These are phyloP conservation scores for Lithobates pipiens DNA, from an alignment of 2,797 vertebrate genomes.

Conservation along the genomic window DNA sequence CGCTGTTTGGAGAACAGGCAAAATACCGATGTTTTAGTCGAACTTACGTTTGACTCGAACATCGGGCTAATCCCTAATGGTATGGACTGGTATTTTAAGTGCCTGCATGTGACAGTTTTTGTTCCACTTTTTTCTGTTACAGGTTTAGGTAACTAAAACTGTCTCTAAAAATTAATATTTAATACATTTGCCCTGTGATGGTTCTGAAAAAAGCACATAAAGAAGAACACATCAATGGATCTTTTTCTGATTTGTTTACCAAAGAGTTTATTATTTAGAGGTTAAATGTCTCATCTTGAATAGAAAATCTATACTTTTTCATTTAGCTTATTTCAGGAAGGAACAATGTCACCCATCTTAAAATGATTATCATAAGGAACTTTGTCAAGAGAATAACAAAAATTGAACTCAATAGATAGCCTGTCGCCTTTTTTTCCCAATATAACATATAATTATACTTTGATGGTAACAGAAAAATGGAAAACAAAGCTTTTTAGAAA, in stretches of 20 bases:
- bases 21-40: too few relatives aligned
- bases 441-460: slow-evolving; percentile 14
- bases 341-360: slow-evolving; percentile 10
- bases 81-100: too few relatives aligned
- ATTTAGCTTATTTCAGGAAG: slow-evolving; percentile 17
- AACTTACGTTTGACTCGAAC: too few relatives aligned
- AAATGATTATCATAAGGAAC: slow-evolving; percentile 25
- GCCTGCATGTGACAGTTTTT: too few relatives aligned
- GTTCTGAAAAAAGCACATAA: slow-evolving; percentile 2
- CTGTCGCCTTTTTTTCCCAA: not conserved
- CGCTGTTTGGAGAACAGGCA: too few relatives aligned
- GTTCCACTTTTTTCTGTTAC: too few relatives aligned
- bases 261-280: slow-evolving; percentile 32
- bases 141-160: not conserved
- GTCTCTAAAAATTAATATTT: slow-evolving; percentile 31
- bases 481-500: not conserved
- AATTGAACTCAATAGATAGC: not conserved
- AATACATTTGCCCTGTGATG: slow-evolving; percentile 9
- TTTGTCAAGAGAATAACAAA: not conserved
- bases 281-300: slow-evolving; percentile 8
- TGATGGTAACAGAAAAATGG: not conserved
- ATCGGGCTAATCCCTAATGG: too few relatives aligned
- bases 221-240: slow-evolving; percentile 15
- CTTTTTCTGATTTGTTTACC: slow-evolving; percentile 18
- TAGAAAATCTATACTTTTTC: slow-evolving; percentile 41